A percentile compares a stretch with the other conserved stretches of the same genome.
Evolutionary conservation across 2,888 invertebrate genomes (phyloP).

Genomic region (Mimas tiliae): DNA sequence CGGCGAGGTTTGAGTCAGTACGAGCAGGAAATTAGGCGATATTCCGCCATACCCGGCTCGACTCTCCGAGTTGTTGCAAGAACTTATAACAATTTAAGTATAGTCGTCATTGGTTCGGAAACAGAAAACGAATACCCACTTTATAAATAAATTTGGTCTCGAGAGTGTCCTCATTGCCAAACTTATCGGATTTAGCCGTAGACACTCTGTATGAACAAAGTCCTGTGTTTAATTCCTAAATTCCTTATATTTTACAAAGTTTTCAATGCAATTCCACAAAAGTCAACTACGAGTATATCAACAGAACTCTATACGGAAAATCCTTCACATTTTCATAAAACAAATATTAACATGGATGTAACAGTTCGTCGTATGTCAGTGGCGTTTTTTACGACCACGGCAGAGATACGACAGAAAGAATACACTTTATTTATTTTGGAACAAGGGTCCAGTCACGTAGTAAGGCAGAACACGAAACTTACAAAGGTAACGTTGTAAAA

Average conservation of each 20-base stretch:
- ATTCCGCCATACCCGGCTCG: no score
- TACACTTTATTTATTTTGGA: conserved; percentile 58
- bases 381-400: conserved; percentile 57
- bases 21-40: no score
- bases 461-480: conserved; percentile 42
- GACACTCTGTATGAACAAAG: neutral
- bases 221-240: neutral
- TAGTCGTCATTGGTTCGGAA: no score
- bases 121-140: no score
- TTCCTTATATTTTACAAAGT: neutral
- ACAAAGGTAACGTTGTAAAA: conserved; percentile 41
- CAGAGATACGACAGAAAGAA: conserved; percentile 48
- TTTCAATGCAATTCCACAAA: conserved; percentile 23
- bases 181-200: no score
- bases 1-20: no score
- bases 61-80: no score
- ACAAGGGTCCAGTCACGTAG: conserved; percentile 57
- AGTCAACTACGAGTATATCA: conserved; percentile 28
- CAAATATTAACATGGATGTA: conserved; percentile 64
- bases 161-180: no score
- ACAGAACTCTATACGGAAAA: conserved; percentile 23
- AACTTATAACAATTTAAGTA: no score
- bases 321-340: conserved; percentile 56
- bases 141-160: no score
- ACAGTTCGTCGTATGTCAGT: conserved; percentile 57